Percentiles rank a stretch among this genome's conserved stretches.
These are phyloP conservation scores for Coptodon bakossiorum DNA, from an alignment of 2,113 vertebrate species.

Conservation along the genomic window DNA sequence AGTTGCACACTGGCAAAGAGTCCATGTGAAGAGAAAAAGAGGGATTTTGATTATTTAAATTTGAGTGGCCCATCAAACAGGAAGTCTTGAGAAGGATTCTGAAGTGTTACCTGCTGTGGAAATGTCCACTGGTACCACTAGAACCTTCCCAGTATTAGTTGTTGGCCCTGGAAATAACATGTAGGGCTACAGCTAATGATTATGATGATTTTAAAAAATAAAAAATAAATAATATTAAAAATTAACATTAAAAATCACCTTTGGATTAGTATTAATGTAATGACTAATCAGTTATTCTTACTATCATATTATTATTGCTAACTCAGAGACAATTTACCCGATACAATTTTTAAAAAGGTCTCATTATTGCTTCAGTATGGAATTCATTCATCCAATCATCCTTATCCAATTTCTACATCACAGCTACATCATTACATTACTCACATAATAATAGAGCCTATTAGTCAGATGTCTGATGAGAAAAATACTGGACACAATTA, in stretches of 20 bases:
- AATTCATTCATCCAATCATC: neutral
- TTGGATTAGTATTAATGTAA: neutral
- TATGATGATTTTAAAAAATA: neutral
- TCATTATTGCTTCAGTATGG: neutral
- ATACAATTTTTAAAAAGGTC: neutral
- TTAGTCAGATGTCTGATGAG: neutral
- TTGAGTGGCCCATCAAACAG: neutral
- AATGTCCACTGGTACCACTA: neutral
- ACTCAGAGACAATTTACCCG: neutral
- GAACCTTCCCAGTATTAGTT: neutral
- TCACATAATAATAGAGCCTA: neutral
- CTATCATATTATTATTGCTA: neutral
- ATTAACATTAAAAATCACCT: neutral
- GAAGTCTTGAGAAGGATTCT: neutral
- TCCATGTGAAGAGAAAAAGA: neutral
- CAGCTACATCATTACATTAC: neutral
- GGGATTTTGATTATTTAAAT: neutral
- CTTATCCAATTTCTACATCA: neutral
- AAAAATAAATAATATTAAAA: neutral
- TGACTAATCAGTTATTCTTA: neutral
- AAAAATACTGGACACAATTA: neutral
- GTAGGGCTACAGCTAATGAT: neutral
- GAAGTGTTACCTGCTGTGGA: neutral
- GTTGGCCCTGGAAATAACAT: neutral
- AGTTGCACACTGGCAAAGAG: neutral